A percentile compares a stretch with the other conserved stretches of the same genome.
Conservation (phyloP, 1,140 invertebrate genomes). For the Pinna nobilis region DNA sequence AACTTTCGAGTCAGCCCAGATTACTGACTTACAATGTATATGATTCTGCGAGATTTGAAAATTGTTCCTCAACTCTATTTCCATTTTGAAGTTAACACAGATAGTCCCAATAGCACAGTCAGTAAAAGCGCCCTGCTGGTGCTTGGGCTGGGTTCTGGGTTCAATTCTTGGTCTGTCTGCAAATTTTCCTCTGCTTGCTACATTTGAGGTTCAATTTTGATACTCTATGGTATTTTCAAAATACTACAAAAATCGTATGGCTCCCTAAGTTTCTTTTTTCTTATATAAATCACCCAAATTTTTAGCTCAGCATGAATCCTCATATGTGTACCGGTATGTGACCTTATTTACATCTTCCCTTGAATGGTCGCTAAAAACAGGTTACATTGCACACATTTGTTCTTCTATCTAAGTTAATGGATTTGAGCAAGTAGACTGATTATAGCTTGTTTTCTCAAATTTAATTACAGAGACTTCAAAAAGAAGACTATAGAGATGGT, state of each 20-base stretch:
- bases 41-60: not conserved
- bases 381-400: not conserved
- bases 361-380: not conserved
- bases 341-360: too few species aligned
- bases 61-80: too few species aligned
- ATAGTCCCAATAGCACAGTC: too few species aligned
- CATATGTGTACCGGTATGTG: too few species aligned
- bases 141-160: not conserved
- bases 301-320: too few species aligned
- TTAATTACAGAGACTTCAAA: not conserved
- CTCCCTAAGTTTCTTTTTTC: too few species aligned
- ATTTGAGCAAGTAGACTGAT: not conserved
- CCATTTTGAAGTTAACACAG: too few species aligned
- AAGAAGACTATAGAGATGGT: conserved; percentile 1
- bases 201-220: not conserved
- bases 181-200: too few species aligned
- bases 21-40: not conserved
- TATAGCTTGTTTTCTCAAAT: not conserved
- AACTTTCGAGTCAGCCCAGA: not conserved
- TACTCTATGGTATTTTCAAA: too few species aligned
- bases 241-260: too few species aligned
- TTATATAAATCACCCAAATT: not conserved
- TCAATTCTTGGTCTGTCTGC: not conserved
- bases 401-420: not conserved
- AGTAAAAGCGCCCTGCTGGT: too few species aligned